Conservation (phyloP, 2,797 vertebrate genomes). For the Champsocephalus gunnari region DNA sequence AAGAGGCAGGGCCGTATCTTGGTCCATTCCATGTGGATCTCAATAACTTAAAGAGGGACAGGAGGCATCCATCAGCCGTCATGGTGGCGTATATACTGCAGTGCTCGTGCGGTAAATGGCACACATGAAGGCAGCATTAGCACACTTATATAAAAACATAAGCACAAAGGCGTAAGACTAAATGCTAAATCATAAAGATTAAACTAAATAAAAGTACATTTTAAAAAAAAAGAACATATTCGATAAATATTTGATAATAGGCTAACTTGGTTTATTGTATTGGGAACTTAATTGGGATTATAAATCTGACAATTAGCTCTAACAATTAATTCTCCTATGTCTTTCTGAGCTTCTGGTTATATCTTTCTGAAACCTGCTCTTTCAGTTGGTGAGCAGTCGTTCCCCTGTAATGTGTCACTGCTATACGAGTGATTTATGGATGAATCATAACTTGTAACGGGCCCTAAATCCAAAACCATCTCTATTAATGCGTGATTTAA, state of each 20-base stretch:
- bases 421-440: not conserved
- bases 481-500: not conserved
- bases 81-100: constrained; percentile 44
- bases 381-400: not conserved
- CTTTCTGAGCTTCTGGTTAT: not conserved
- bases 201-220: not conserved
- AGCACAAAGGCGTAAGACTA: constrained; percentile 1
- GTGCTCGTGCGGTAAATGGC: not conserved
- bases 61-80: constrained; percentile 55
- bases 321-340: not conserved
- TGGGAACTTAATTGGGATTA: not conserved
- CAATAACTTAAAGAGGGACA: constrained; percentile 29
- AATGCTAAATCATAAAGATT: not conserved
- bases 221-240: not conserved
- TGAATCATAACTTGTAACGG: not conserved
- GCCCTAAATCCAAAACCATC: not conserved
- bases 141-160: not conserved
- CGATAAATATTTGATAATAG: constrained; percentile 4
- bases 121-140: not conserved
- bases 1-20: constrained; percentile 10
- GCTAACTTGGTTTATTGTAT: not conserved
- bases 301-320: not conserved
- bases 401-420: not conserved
- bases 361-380: not conserved
- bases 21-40: constrained; percentile 28